These are phyloP conservation scores for Synchiropus splendidus DNA, from an alignment of 2,113 vertebrate species.

Conservation along the genomic window DNA sequence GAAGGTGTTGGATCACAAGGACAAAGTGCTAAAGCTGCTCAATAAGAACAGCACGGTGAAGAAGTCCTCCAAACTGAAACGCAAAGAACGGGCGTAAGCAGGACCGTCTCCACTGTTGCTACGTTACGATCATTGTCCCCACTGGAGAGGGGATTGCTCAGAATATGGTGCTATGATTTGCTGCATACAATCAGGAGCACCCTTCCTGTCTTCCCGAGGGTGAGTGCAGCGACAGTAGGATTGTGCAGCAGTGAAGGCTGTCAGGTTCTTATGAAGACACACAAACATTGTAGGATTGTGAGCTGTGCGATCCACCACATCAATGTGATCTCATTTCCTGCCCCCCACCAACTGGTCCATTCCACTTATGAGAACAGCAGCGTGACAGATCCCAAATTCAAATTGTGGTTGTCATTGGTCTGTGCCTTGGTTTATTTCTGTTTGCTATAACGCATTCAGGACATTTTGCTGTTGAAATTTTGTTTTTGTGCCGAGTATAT, in stretches of 20 bases:
- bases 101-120: background rate
- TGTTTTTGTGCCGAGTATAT: no score
- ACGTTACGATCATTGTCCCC: slow-evolving; percentile 1
- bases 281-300: no score
- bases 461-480: no score
- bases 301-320: no score
- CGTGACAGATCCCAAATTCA: slow-evolving; percentile 17
- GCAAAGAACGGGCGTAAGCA: slow-evolving; percentile 83
- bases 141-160: slow-evolving; percentile 33
- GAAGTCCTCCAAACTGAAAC: slow-evolving; percentile 94
- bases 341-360: no score
- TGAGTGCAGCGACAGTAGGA: slow-evolving; percentile 10
- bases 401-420: slow-evolving; percentile 45
- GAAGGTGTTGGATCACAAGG: slow-evolving; percentile 96
- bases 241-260: slow-evolving; percentile 6
- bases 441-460: slow-evolving; percentile 12
- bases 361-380: no score
- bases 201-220: slow-evolving; percentile 8
- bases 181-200: slow-evolving; percentile 60
- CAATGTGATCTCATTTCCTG: no score
- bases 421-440: slow-evolving; percentile 60
- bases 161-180: slow-evolving; percentile 58
- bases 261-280: slow-evolving; percentile 26
- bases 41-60: slow-evolving; percentile 94
- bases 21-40: slow-evolving; percentile 93